phyloP scores from a whole-genome alignment of 1,140 invertebrate species.

The Drosophila saltans region DNA sequence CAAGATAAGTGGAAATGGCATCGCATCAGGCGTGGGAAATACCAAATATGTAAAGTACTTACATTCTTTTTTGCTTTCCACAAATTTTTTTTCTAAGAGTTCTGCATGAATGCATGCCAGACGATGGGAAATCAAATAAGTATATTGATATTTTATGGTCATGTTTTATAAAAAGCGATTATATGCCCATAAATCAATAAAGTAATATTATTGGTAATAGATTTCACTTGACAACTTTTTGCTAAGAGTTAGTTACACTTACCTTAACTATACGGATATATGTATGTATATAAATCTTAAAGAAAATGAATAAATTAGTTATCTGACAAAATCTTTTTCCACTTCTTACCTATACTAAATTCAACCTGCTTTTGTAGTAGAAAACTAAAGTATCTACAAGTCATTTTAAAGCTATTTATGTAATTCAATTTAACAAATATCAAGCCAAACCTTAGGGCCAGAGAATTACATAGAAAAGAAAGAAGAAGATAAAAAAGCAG shows the following conservation, averaged over 20 bases:
- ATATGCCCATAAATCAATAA: neutral
- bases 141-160: neutral
- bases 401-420: neutral
- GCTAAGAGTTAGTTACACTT: no score
- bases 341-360: neutral
- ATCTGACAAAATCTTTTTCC: no score
- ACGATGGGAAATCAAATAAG: neutral
- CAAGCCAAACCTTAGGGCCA: neutral
- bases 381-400: neutral
- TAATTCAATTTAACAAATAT: slow-evolving; percentile 1
- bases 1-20: slow-evolving; percentile 59
- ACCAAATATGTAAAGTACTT: slow-evolving; percentile 29
- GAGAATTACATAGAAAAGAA: neutral
- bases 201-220: no score
- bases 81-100: neutral
- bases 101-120: neutral
- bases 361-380: no score
- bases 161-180: neutral
- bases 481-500: neutral
- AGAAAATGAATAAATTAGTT: no score
- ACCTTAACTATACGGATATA: no score
- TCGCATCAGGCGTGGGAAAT: slow-evolving; percentile 58
- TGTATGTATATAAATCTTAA: no score
- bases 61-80: slow-evolving; percentile 37
- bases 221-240: no score